Base-by-base conservation (phyloP, 2,888 invertebrate species). In the Morpho deidamia region DNA sequence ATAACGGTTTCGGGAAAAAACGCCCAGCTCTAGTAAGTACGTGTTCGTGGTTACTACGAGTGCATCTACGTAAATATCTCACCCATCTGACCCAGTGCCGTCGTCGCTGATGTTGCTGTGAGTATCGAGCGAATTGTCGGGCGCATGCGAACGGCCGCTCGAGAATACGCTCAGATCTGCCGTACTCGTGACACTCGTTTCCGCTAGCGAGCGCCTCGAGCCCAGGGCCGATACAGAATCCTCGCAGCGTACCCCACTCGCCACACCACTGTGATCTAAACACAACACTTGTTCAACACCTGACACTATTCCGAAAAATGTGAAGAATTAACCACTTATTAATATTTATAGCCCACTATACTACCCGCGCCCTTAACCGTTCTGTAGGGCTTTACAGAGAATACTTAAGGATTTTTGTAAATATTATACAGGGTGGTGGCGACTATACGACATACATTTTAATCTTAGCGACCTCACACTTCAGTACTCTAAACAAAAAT, bases 171-270 rank as follows among this genome's bases (percentile, higher is more conserved):
- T 95, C 56, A 95, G 89, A 76, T 95, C 95, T 0, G 95, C 95
- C 0, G 95, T 95, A 48, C 95, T 95, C 34, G 95, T 96, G 50
- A 95, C 94, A 67, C 95, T 95, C 14, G 95, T 96, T 74, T 95
- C 95, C 11, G 95, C 95, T 57, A 96, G 87, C 48, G 95, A 96
- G 51, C 95, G 93, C 53, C 95, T 91, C 11, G 95, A 95, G 32
- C 95, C 94, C 52, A 93, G 74, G 58, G 92, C 88, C 34, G 95
- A 95, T 67, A 92, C 92, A 12, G 93, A 93, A 73, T 95, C 95
- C 69, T 91, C 90, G 64, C 88, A 84, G 1, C 86, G 76, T 47
- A 67, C 78, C 8, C 77, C 82, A 48, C 81, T 75, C 56, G 81
- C 84, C 50, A 74, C 77, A 38, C 84, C 87, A 63, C 86, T 86